phyloP scores from a whole-genome alignment of 2,113 vertebrate genomes.

The Stegostoma tigrinum region DNA sequence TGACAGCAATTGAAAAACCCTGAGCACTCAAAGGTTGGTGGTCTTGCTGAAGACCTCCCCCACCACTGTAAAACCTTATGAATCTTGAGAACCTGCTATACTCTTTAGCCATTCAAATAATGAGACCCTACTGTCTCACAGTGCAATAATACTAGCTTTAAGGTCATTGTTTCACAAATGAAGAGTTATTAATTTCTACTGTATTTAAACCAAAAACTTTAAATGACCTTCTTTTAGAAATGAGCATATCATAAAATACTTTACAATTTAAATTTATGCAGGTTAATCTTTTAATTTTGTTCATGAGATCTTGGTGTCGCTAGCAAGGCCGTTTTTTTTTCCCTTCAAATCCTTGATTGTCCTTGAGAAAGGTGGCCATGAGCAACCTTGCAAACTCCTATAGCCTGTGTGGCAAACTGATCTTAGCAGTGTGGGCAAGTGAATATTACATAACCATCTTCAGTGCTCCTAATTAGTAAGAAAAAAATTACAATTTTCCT shows the following conservation, averaged over 20 bases:
- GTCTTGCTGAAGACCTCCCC: not conserved
- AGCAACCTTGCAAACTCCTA: no score
- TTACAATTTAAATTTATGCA: no score
- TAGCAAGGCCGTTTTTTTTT: not conserved
- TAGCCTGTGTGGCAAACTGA: not conserved
- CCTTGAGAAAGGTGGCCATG: no score
- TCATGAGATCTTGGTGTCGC: not conserved
- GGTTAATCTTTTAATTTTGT: no score
- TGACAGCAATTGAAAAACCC: not conserved
- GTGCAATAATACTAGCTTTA: not conserved
- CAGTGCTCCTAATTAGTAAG: not conserved
- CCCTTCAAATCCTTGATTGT: no score
- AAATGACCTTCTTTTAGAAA: not conserved
- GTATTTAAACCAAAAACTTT: not conserved
- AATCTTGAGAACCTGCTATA: not conserved
- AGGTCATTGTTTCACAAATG: not conserved
- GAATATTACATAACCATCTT: not conserved
- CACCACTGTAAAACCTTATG: not conserved
- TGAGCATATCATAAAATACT: not conserved
- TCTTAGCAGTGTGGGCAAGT: not conserved
- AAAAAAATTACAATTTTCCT: not conserved
- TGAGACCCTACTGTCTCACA: not conserved
- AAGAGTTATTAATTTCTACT: not conserved
- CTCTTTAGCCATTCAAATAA: not conserved
- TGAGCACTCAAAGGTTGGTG: not conserved